Evolutionary conservation across 1,140 invertebrate genomes (phyloP).

Genomic region (Himalopsyche phryganea): DNA sequence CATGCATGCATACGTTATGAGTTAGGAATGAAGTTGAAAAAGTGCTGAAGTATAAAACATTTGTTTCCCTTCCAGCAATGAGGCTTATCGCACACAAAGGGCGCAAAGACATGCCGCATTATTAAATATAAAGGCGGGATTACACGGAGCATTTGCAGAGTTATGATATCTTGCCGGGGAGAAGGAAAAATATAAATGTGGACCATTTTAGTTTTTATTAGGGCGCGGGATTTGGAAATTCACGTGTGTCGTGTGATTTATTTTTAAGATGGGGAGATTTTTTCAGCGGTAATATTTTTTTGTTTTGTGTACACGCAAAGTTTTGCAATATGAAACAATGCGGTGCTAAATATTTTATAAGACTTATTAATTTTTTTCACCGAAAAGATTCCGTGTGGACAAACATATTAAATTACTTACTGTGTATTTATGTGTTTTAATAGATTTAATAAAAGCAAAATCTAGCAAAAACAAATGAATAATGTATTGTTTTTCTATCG

Average conservation of each 20-base stretch:
- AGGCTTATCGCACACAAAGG: slow-evolving; percentile 22
- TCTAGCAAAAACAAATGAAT: no score
- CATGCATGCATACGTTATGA: no score
- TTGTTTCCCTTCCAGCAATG: slow-evolving; percentile 13
- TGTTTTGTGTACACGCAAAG: background rate
- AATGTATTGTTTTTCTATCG: no score
- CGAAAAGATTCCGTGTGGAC: no score
- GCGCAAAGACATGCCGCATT: slow-evolving; percentile 23
- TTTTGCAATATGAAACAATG: background rate
- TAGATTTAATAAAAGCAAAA: no score
- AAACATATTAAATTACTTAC: no score
- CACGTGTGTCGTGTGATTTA: no score
- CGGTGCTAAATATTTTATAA: background rate
- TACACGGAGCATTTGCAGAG: slow-evolving; percentile 21
- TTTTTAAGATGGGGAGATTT: no score
- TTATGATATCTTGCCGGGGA: slow-evolving; percentile 13
- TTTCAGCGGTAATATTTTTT: background rate
- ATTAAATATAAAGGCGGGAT: slow-evolving; percentile 32
- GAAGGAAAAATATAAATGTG: slow-evolving; percentile 1
- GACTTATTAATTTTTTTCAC: background rate
- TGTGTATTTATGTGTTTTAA: no score
- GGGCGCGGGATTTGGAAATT: background rate
- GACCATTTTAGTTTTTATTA: background rate
- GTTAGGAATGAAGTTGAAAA: no score
- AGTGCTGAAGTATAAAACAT: slow-evolving; percentile 5